Percentiles rank a stretch among this genome's conserved stretches.
Evolutionary conservation across 1,140 invertebrate genomes (phyloP).

Genomic region (Drosophila simulans): DNA sequence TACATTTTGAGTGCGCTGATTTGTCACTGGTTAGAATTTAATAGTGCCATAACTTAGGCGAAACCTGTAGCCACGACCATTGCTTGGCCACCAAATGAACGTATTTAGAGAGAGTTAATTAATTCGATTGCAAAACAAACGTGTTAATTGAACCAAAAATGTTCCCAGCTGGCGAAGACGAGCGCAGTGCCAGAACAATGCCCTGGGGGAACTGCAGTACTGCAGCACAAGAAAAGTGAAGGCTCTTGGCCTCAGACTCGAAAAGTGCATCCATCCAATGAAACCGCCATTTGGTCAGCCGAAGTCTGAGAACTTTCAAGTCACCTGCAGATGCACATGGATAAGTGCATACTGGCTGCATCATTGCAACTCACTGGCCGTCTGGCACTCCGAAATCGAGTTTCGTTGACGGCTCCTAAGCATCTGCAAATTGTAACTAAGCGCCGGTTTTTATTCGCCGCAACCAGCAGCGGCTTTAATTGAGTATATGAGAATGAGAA

Average conservation of each 20-base stretch:
- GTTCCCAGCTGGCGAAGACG: conserved; percentile 22
- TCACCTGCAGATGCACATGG: conserved; percentile 22
- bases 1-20: conserved; percentile 37
- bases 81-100: conserved; percentile 32
- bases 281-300: conserved; percentile 43
- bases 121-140: conserved; percentile 57
- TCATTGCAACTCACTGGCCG: conserved; percentile 18
- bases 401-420: conserved; percentile 51
- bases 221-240: conserved; percentile 41
- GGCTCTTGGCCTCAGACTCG: conserved; percentile 30
- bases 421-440: conserved; percentile 60
- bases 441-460: conserved; percentile 29
- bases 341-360: neutral
- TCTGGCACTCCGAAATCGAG: conserved; percentile 50
- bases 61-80: conserved; percentile 27
- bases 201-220: conserved; percentile 15
- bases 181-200: conserved; percentile 33
- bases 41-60: conserved; percentile 45
- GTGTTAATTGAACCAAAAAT: conserved; percentile 48
- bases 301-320: conserved; percentile 50
- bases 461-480: conserved; percentile 37
- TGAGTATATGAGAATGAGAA: conserved; percentile 56
- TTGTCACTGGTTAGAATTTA: conserved; percentile 27
- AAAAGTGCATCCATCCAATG: conserved; percentile 22
- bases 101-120: conserved; percentile 45